Evolutionary conservation across 2,888 invertebrate genomes (phyloP).

Genomic region (Leptopterna dolabrata): DNA sequence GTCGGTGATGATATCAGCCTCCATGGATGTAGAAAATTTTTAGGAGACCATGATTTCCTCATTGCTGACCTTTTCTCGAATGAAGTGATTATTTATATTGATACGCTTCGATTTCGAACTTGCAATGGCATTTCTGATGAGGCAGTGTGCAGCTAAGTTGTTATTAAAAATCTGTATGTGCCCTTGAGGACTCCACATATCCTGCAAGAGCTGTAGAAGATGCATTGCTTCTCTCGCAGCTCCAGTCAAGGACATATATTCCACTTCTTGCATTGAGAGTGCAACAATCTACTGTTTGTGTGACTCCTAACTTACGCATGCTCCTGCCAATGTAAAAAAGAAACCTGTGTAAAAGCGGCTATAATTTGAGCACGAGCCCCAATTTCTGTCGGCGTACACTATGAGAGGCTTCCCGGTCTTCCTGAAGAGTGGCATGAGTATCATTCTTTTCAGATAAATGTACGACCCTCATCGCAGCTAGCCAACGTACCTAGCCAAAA

Average conservation of each 20-base stretch:
- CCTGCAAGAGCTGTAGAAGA: neutral
- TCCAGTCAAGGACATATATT: conserved; percentile 30
- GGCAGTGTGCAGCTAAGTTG: neutral
- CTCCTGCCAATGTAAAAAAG: neutral
- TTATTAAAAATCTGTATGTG: neutral
- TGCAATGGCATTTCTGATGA: neutral
- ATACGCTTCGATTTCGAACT: neutral
- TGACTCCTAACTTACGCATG: conserved; percentile 36
- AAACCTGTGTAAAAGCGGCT: conserved; percentile 44
- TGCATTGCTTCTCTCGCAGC: conserved; percentile 28
- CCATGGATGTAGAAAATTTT: neutral
- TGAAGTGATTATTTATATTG: neutral
- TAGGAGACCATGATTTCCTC: neutral
- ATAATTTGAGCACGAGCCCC: conserved; percentile 6
- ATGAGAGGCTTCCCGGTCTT: conserved; percentile 19
- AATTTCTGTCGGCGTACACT: conserved; percentile 46
- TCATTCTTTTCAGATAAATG: conserved; percentile 50
- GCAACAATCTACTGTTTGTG: conserved; percentile 48
- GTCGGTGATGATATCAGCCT: conserved; percentile 30
- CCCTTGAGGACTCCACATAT: neutral
- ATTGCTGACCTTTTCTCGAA: neutral
- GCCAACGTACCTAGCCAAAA: conserved; percentile 40
- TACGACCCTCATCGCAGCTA: conserved; percentile 54
- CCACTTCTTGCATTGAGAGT: conserved; percentile 45
- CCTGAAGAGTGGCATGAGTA: conserved; percentile 18